Evolutionary conservation across 2,797 vertebrate species (phyloP).

Genomic region (Dendrocincla tyrannina): DNA sequence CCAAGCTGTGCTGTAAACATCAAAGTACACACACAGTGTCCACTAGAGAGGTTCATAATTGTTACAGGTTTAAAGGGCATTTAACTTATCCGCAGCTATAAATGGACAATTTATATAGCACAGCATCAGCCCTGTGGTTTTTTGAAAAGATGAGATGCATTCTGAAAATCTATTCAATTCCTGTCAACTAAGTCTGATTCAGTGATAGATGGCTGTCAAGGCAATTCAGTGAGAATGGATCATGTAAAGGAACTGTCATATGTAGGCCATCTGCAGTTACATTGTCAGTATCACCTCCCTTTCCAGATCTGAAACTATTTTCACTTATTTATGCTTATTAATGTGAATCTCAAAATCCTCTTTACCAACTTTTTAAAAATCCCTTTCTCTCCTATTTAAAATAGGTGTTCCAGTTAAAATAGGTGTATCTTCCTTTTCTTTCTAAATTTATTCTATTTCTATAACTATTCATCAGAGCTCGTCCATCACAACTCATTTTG

Average conservation of each 20-base stretch:
- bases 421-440: background rate
- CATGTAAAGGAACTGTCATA: constrained; percentile 7
- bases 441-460: background rate
- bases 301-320: background rate
- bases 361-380: background rate
- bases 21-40: background rate
- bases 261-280: background rate
- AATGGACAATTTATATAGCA: background rate
- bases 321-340: background rate
- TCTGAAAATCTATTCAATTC: constrained; percentile 17
- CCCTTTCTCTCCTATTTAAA: background rate
- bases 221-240: background rate
- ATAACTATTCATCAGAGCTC: background rate
- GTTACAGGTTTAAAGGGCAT: background rate
- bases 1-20: background rate
- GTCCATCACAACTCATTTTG: background rate
- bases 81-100: background rate
- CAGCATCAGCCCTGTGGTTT: background rate
- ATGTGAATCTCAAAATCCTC: background rate
- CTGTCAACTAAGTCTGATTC: constrained; percentile 30
- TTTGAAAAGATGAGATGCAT: background rate
- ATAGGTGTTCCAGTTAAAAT: background rate
- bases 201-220: constrained; percentile 45
- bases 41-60: background rate
- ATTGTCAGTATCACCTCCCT: background rate